Conservation (phyloP, 2,888 invertebrate genomes). For the Gymnocheta viridis region DNA sequence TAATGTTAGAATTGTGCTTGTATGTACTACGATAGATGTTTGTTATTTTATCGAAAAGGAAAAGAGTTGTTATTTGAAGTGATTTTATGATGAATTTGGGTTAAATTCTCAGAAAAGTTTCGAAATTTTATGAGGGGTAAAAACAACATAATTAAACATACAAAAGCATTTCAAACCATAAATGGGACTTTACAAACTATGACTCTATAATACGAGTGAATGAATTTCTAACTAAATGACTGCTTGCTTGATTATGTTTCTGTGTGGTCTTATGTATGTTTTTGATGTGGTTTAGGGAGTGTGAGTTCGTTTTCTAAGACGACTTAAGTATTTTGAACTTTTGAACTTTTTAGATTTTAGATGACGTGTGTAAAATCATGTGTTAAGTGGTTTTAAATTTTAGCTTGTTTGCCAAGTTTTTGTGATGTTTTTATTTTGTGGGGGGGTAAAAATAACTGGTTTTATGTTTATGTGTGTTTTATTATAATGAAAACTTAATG, state of each 20-base stretch:
- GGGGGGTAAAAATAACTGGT: slow-evolving; percentile 43
- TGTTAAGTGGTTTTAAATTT: slow-evolving; percentile 64
- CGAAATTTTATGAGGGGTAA: slow-evolving; percentile 65
- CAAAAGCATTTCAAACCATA: slow-evolving; percentile 51
- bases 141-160: slow-evolving; percentile 65
- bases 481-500: slow-evolving; percentile 43
- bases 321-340: slow-evolving; percentile 67
- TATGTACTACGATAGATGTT: neutral
- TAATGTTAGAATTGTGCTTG: slow-evolving; percentile 1
- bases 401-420: slow-evolving; percentile 30
- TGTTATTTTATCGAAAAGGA: neutral
- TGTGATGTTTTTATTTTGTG: neutral
- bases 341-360: slow-evolving; percentile 61
- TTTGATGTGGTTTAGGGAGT: slow-evolving; percentile 45
- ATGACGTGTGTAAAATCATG: slow-evolving; percentile 65
- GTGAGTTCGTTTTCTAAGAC: slow-evolving; percentile 57
- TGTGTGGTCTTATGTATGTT: slow-evolving; percentile 38
- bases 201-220: slow-evolving; percentile 26
- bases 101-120: slow-evolving; percentile 68
- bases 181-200: slow-evolving; percentile 55
- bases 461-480: slow-evolving; percentile 37
- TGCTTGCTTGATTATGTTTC: slow-evolving; percentile 20
- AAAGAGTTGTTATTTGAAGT: slow-evolving; percentile 77
- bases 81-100: slow-evolving; percentile 80
- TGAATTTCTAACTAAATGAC: slow-evolving; percentile 11